These are phyloP conservation scores for Gonatopus flavifemur DNA, from an alignment of 1,140 invertebrate genomes.

Conservation along the genomic window DNA sequence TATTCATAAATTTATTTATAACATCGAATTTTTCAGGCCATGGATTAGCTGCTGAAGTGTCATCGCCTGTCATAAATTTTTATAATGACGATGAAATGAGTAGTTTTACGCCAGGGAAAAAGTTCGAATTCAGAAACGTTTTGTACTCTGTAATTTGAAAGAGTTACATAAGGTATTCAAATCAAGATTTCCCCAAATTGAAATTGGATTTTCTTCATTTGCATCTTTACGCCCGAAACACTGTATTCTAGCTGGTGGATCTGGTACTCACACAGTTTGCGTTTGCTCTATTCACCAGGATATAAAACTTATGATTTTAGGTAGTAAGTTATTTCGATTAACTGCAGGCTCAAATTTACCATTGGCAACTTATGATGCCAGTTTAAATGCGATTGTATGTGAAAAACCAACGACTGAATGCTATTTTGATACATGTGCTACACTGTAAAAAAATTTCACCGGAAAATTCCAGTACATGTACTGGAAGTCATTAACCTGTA, in stretches of 20 bases:
- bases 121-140: slow-evolving; percentile 1
- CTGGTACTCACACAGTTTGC: slow-evolving; percentile 13
- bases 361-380: slow-evolving; percentile 1
- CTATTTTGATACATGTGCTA: slow-evolving; percentile 2
- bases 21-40: background rate
- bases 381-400: slow-evolving; percentile 7
- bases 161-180: too few relatives aligned
- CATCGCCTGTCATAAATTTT: slow-evolving; percentile 6
- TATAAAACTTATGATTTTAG: slow-evolving; percentile 13
- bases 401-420: slow-evolving; percentile 8
- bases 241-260: slow-evolving; percentile 12
- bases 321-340: background rate
- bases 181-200: slow-evolving; percentile 1
- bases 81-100: slow-evolving; percentile 10
- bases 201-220: slow-evolving; percentile 18
- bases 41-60: slow-evolving; percentile 4
- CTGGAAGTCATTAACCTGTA: too few relatives aligned
- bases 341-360: background rate
- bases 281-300: slow-evolving; percentile 14
- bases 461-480: too few relatives aligned
- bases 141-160: too few relatives aligned
- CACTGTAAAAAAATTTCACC: too few relatives aligned
- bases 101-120: slow-evolving; percentile 1
- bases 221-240: slow-evolving; percentile 14
- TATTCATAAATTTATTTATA: slow-evolving; percentile 1